phyloP scores from a whole-genome alignment of 92 coral and sea anemone species.

The Micromussa lordhowensis region DNA sequence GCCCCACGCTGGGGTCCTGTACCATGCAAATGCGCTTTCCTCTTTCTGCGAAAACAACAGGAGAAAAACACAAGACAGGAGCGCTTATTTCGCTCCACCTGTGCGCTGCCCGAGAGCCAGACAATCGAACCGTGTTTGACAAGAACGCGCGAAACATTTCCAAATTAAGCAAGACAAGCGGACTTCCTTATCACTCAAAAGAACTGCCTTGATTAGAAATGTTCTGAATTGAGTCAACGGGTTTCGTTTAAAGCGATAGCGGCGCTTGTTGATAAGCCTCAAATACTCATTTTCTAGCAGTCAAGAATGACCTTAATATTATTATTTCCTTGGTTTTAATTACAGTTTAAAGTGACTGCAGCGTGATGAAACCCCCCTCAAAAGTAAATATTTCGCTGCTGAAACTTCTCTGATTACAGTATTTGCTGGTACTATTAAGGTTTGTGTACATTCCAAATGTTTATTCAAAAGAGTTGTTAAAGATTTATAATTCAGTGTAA shows the following conservation, averaged over 20 bases:
- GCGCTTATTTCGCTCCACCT: slow-evolving; percentile 68
- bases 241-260: slow-evolving; percentile 43
- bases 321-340: slow-evolving; percentile 79
- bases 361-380: slow-evolving; percentile 65
- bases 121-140: slow-evolving; percentile 14
- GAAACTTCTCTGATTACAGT: slow-evolving; percentile 68
- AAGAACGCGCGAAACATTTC: slow-evolving; percentile 32
- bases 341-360: slow-evolving; percentile 78
- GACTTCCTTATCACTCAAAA: slow-evolving; percentile 25
- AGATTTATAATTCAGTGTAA: slow-evolving; percentile 87
- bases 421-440: slow-evolving; percentile 69
- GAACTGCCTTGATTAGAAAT: slow-evolving; percentile 47
- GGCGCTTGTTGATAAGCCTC: slow-evolving; percentile 41
- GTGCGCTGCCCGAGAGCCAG: slow-evolving; percentile 42
- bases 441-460: slow-evolving; percentile 76
- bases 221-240: slow-evolving; percentile 55
- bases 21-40: slow-evolving; percentile 81
- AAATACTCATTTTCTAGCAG: slow-evolving; percentile 55
- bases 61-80: slow-evolving; percentile 55
- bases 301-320: slow-evolving; percentile 57
- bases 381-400: slow-evolving; percentile 68
- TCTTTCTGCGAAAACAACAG: slow-evolving; percentile 62
- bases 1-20: slow-evolving; percentile 86
- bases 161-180: slow-evolving; percentile 20
- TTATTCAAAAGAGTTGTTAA: slow-evolving; percentile 79